Conservation (phyloP, 2,888 invertebrate genomes). For the Lamproptera curius region DNA sequence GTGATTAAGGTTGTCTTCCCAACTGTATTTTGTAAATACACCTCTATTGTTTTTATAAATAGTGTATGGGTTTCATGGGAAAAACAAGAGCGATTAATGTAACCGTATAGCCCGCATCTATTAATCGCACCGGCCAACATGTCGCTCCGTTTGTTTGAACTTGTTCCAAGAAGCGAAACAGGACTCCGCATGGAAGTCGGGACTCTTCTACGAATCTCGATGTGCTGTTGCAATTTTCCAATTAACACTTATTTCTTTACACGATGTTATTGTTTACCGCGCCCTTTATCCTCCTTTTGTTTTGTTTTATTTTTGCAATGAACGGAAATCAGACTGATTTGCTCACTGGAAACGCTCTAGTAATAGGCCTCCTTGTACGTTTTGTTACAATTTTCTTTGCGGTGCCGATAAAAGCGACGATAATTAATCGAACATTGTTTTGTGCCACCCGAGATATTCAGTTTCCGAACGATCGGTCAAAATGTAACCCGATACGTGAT, state of each 20-base stretch:
- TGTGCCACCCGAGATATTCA: slow-evolving; percentile 5
- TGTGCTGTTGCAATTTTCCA: slow-evolving; percentile 44
- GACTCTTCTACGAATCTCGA: slow-evolving; percentile 49
- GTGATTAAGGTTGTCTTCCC: too few species aligned
- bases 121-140: slow-evolving; percentile 34
- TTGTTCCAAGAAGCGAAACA: slow-evolving; percentile 53
- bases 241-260: slow-evolving; percentile 35
- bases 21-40: too few species aligned
- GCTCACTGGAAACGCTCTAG: too few species aligned
- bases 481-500: slow-evolving; percentile 27
- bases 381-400: not conserved
- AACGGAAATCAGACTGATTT: too few species aligned
- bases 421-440: not conserved
- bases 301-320: too few species aligned
- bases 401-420: not conserved
- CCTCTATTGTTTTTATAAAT: too few species aligned
- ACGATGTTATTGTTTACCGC: not conserved
- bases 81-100: slow-evolving; percentile 4
- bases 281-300: slow-evolving; percentile 4
- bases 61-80: slow-evolving; percentile 1
- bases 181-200: slow-evolving; percentile 45
- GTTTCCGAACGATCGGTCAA: slow-evolving; percentile 21
- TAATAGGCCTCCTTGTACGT: too few species aligned
- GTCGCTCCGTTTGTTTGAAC: slow-evolving; percentile 32
- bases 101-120: slow-evolving; percentile 9